A percentile compares a stretch with the other conserved stretches of the same genome.
phyloP scores from a whole-genome alignment of 2,113 vertebrate genomes.

The Gobiocypris rarus region DNA sequence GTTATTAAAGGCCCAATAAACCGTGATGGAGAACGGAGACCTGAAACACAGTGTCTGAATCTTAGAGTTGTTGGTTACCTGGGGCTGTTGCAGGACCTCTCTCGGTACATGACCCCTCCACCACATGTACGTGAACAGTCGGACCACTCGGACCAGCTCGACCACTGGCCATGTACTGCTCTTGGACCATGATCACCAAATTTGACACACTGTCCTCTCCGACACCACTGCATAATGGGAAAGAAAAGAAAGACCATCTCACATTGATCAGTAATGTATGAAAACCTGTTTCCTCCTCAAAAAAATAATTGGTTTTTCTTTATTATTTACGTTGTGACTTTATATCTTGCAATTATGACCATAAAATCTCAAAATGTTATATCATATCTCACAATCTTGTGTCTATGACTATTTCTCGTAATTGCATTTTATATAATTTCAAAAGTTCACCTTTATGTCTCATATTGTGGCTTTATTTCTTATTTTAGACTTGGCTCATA shows the following conservation, averaged over 20 bases:
- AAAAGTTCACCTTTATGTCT: not conserved
- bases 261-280: not conserved
- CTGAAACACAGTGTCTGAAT: not conserved
- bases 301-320: not conserved
- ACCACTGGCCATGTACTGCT: slow-evolving; percentile 92
- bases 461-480: not conserved
- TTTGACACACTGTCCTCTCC: slow-evolving; percentile 91
- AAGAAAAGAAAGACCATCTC: not conserved
- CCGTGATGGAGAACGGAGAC: no score
- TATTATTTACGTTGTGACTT: not conserved
- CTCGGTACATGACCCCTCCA: slow-evolving; percentile 86
- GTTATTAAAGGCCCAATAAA: no score
- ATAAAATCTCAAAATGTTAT: not conserved
- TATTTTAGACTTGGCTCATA: not conserved
- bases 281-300: not conserved
- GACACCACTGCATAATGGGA: slow-evolving; percentile 88
- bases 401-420: not conserved
- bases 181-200: slow-evolving; percentile 89
- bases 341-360: no score
- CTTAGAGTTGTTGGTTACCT: slow-evolving; percentile 76
- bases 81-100: slow-evolving; percentile 91
- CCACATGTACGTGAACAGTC: slow-evolving; percentile 94
- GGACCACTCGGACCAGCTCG: slow-evolving; percentile 89
- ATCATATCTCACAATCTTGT: not conserved
- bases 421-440: not conserved